Evolutionary conservation across 2,113 vertebrate species (phyloP), one percentile per base, ranked within the genome.

Genomic region (Callionymus lyra): DNA sequence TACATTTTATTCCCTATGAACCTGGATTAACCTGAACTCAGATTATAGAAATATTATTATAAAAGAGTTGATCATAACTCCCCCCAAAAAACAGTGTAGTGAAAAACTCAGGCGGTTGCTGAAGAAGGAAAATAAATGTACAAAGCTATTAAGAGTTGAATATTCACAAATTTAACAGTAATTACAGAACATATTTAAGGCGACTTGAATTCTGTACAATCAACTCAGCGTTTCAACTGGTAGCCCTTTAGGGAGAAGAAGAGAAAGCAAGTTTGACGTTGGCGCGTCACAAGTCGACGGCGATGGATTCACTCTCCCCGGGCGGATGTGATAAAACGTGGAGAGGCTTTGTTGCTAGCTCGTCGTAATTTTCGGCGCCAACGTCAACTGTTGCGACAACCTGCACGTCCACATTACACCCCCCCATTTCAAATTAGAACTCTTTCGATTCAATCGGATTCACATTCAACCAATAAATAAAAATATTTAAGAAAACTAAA

Each of bases 231-330:
- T 18, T 34, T 53, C 72, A n/a, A n/a, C n/a, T n/a, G n/a, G n/a
- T 80, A 86, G 85, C 85, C 85, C 85, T 87, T 86, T 53, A 79
- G 82, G 84, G 81, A 86, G 82, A 82, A 86, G 81, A 83, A 78
- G 41, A 58, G 70, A 66, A 79, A 79, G 72, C 76, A 77, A 66
- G 74, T 65, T 60, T 27, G 59, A 51, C 47, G 71, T 67, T 53
- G 50, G 65, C 40, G 68, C 69, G 61, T 81, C 74, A 74, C 71
- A 19, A 33, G 66, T 58, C 34, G 55, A 68, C 63, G 18, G 54
- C 31, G 16, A 34, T 31, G 17, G n/a, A n/a, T n/a, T n/a, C n/a
- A n/a, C n/a, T n/a, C n/a, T n/a, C n/a, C n/a, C n/a, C n/a, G n/a
- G n/a, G n/a, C n/a, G n/a, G n/a, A n/a, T n/a, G n/a, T n/a, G n/a